phyloP scores from a whole-genome alignment of 2,888 invertebrate species.

The Chalcis sispes region DNA sequence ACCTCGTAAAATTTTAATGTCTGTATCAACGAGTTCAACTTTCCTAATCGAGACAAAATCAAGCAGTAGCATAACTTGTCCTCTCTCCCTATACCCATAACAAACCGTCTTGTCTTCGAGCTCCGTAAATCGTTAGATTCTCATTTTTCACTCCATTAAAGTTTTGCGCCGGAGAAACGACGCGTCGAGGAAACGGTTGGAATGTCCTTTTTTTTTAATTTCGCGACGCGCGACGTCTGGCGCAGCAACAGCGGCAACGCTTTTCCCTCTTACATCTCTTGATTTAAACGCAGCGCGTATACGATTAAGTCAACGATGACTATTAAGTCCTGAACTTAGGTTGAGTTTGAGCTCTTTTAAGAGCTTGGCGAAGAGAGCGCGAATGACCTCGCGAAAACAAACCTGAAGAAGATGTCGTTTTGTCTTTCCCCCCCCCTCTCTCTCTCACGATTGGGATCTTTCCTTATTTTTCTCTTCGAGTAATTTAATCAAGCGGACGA shows the following conservation, averaged over 20 bases:
- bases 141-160: conserved; percentile 39
- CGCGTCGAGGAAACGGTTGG: not conserved
- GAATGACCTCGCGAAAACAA: not conserved
- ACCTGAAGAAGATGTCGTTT: conserved; percentile 29
- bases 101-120: not conserved
- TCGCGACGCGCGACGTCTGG: no score
- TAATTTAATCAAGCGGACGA: conserved; percentile 46
- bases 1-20: no score
- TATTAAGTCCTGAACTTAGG: conserved; percentile 50
- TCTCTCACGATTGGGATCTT: not conserved
- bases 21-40: conserved; percentile 46
- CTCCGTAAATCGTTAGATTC: conserved; percentile 7
- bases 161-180: not conserved
- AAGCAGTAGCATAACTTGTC: not conserved
- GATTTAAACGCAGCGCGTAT: conserved; percentile 4
- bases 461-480: conserved; percentile 1
- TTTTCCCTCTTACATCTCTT: conserved; percentile 5
- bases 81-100: conserved; percentile 35
- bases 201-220: no score
- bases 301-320: conserved; percentile 39
- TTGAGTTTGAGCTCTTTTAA: not conserved
- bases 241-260: no score
- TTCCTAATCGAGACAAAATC: conserved; percentile 29
- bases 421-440: not conserved
- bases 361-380: not conserved